Evolutionary conservation across 2,888 invertebrate species (phyloP).

Genomic region (Acronicta alni): DNA sequence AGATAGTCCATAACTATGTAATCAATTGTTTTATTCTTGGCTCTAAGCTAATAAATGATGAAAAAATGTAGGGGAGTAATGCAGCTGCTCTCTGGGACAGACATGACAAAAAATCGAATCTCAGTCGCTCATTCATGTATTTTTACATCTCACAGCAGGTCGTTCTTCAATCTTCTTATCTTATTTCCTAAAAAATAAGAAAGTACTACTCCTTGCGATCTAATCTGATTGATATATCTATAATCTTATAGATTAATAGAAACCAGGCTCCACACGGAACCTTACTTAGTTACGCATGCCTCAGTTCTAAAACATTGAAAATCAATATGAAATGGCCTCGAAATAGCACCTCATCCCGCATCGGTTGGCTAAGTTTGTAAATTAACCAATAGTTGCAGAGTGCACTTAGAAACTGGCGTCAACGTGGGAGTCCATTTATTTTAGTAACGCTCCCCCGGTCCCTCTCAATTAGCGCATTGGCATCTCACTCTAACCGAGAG

Average conservation of each 20-base stretch:
- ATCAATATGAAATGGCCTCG: constrained; percentile 37
- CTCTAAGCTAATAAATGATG: constrained; percentile 14
- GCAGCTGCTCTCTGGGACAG: constrained; percentile 11
- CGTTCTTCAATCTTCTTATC: too few relatives aligned
- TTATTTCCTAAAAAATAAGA: too few relatives aligned
- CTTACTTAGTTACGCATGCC: not conserved
- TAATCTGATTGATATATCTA: too few relatives aligned
- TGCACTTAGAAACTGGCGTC: constrained; percentile 43
- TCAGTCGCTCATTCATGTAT: too few relatives aligned
- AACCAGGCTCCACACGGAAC: not conserved
- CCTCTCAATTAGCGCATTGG: constrained; percentile 59
- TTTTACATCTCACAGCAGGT: too few relatives aligned
- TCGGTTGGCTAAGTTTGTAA: constrained; percentile 39
- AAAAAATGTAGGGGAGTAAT: constrained; percentile 20
- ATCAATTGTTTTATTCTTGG: constrained; percentile 20
- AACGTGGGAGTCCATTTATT: constrained; percentile 65
- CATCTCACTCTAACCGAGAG: constrained; percentile 29
- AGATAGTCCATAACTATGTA: not conserved
- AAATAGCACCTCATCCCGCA: constrained; percentile 40
- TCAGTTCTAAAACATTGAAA: constrained; percentile 13
- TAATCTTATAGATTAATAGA: not conserved
- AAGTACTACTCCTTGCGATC: too few relatives aligned
- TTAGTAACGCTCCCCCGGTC: constrained; percentile 54
- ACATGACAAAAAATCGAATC: constrained; percentile 12
- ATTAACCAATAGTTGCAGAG: constrained; percentile 48